A percentile compares a stretch with the other conserved stretches of the same genome.
Evolutionary conservation across 2,113 vertebrate species (phyloP).

Genomic region (Sphaerodactylus townsendi): DNA sequence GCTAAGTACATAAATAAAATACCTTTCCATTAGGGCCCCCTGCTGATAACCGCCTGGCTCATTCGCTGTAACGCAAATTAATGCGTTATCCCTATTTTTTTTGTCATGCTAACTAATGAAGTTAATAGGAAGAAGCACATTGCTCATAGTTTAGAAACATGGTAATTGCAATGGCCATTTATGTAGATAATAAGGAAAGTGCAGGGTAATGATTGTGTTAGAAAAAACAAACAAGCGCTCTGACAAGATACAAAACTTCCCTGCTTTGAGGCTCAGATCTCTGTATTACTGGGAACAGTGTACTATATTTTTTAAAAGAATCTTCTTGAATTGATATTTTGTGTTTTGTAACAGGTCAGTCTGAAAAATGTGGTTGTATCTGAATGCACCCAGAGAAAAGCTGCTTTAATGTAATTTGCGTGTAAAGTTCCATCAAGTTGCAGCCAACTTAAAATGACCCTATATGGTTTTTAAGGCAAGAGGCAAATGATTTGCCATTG

Average conservation of each 20-base stretch:
- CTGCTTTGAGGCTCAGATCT: neutral
- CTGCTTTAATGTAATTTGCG: too few species aligned
- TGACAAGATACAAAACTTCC: neutral
- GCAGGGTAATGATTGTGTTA: neutral
- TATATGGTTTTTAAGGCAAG: too few species aligned
- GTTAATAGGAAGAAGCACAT: constrained; percentile 55
- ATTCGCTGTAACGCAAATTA: constrained; percentile 50
- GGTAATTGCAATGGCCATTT: constrained; percentile 17
- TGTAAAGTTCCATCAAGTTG: too few species aligned
- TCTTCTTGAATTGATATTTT: neutral
- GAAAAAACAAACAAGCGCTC: constrained; percentile 21
- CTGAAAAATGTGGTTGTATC: too few species aligned
- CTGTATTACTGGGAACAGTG: neutral
- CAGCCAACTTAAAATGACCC: too few species aligned
- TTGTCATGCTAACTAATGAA: constrained; percentile 57
- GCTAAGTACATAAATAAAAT: constrained; percentile 63
- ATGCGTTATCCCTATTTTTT: constrained; percentile 52
- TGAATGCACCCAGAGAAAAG: too few species aligned
- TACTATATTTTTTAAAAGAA: neutral
- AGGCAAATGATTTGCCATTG: too few species aligned
- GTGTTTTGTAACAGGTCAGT: neutral
- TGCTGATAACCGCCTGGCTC: constrained; percentile 51
- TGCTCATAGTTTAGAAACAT: constrained; percentile 48
- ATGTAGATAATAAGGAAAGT: constrained; percentile 17
- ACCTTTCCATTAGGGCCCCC: constrained; percentile 44